Conservation (phyloP, 2,888 invertebrate genomes). For the Autographa pulchrina region DNA sequence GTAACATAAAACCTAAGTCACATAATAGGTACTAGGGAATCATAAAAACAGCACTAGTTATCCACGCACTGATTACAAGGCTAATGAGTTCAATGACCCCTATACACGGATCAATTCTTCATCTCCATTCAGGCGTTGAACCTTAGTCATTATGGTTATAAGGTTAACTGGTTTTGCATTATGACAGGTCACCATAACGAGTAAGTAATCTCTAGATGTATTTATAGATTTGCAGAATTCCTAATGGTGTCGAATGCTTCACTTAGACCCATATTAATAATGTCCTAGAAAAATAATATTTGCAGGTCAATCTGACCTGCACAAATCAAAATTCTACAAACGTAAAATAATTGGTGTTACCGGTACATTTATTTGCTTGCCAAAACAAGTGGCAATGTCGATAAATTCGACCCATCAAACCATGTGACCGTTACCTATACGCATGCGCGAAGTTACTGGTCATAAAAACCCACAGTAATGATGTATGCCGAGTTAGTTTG, state of each 20-base stretch:
- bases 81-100: background rate
- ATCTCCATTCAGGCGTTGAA: background rate
- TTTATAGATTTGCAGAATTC: background rate
- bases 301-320: no score
- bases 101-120: background rate
- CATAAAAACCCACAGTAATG: constrained; percentile 23
- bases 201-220: background rate
- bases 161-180: background rate
- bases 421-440: constrained; percentile 10
- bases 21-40: background rate
- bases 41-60: background rate
- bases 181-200: background rate
- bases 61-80: background rate
- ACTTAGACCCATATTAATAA: background rate
- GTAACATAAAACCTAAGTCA: background rate
- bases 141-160: background rate
- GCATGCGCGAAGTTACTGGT: background rate
- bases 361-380: no score
- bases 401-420: background rate
- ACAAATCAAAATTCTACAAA: no score
- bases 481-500: constrained; percentile 34
- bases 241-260: background rate
- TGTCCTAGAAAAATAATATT: background rate
- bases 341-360: no score
- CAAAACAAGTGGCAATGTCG: background rate